Base-by-base conservation (phyloP, 2,888 invertebrate species). In the Hyles lineata region DNA sequence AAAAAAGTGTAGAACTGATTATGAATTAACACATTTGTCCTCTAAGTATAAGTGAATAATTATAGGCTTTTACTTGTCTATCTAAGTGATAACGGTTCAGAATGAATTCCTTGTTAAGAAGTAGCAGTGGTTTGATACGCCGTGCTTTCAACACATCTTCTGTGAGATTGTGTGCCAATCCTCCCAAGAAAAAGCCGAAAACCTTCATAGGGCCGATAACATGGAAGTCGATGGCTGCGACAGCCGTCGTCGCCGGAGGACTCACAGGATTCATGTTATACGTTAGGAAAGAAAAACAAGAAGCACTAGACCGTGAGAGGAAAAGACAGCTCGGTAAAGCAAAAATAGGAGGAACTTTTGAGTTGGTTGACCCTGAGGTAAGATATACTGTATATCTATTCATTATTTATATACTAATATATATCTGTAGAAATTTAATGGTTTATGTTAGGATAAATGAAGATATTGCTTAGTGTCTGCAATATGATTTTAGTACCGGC, bases 281-380 rank as follows among this genome's bases (percentile, higher is more conserved):
- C 85, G 94, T 98, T 1, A 97, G 97, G 88, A 95, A 95, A 72
- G 96, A 98, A 87, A 99, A 99, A 88, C 98, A 98, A 86, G 95
- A 95, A 76, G 95, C 95, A 7, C 80, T 96, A 11, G 96, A 97
- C 72, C 96, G 95, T 62, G 98, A 98, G 83, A 95, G 98, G 58
- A 97, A 97, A 82, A 94, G 97, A 73, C 96, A 97, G 81, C 91
- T 99, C 9, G 99, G 99, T 0, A 99, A 99, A 92, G 98, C 98
- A 2, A 96, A 97, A 70, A 98, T 99, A 77, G 99, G 99, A 55
- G 99, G 99, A 7, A 93, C 95, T 52, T 99, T 99, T 95, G 98
- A 98, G 83, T 91, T 99, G 43, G 90, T 97, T 0, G 96, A 98
- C 90, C 90, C 96, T 3, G 92, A 96, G 89, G 95, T 93, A 80